A percentile compares a stretch with the other conserved stretches of the same genome.
phyloP scores from a whole-genome alignment of 1,140 invertebrate genomes.

The Bombus pyrosoma region DNA sequence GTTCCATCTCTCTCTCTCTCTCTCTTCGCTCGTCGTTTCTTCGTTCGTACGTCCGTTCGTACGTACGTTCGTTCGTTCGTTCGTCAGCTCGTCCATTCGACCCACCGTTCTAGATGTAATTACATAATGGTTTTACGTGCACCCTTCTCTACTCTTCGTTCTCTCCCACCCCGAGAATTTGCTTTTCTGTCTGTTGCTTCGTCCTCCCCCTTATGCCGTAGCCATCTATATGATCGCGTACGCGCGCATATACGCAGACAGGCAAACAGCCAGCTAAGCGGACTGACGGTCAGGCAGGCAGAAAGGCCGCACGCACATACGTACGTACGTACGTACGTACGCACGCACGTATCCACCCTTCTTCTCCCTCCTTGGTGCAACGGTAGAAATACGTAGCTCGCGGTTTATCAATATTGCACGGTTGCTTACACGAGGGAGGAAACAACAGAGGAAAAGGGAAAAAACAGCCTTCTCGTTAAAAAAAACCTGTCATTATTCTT shows the following conservation, averaged over 20 bases:
- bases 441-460: constrained; percentile 21
- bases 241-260: background rate
- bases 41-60: constrained; percentile 35
- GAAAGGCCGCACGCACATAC: constrained; percentile 8
- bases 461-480: constrained; percentile 56
- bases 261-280: constrained; percentile 44
- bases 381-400: constrained; percentile 66
- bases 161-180: constrained; percentile 31
- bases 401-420: constrained; percentile 69
- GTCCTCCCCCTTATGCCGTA: constrained; percentile 52
- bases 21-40: constrained; percentile 11
- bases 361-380: constrained; percentile 50
- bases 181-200: constrained; percentile 46
- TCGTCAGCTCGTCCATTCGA: constrained; percentile 50
- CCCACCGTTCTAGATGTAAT: constrained; percentile 76
- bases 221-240: constrained; percentile 17
- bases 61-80: constrained; percentile 39
- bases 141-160: constrained; percentile 27
- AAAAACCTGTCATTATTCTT: constrained; percentile 66
- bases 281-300: constrained; percentile 13
- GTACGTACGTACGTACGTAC: background rate
- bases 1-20: background rate
- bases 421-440: constrained; percentile 62
- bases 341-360: background rate
- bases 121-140: constrained; percentile 77